Evolutionary conservation across 2,888 invertebrate species (phyloP).

Genomic region (Hanleya hanleyi): DNA sequence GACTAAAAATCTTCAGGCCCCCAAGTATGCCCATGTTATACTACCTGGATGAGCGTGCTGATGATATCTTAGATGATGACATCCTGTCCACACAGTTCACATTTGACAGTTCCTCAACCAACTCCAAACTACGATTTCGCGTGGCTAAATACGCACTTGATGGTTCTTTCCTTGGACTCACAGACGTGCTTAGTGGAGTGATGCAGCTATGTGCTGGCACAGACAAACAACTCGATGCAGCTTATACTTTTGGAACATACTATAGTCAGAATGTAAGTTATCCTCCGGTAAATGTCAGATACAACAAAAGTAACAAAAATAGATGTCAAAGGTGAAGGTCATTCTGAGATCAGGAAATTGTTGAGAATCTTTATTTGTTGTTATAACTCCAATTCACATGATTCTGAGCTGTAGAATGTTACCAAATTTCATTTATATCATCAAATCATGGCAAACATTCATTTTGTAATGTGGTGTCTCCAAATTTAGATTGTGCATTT

Average conservation of each 20-base stretch:
- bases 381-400: too few species aligned
- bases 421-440: too few species aligned
- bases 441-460: too few species aligned
- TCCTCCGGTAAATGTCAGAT: too few species aligned
- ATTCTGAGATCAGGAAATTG: not conserved
- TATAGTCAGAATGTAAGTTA: constrained; percentile 64
- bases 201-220: constrained; percentile 72
- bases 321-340: too few species aligned
- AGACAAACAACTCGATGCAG: constrained; percentile 61
- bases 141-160: constrained; percentile 66
- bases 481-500: too few species aligned
- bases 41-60: constrained; percentile 42
- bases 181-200: constrained; percentile 55
- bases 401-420: too few species aligned
- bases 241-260: constrained; percentile 71
- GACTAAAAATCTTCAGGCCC: constrained; percentile 53
- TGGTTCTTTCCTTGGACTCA: constrained; percentile 70
- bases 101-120: constrained; percentile 49
- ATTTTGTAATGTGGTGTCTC: too few species aligned
- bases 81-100: constrained; percentile 57
- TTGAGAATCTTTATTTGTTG: not conserved
- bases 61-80: constrained; percentile 45
- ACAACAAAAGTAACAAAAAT: too few species aligned
- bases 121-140: constrained; percentile 53
- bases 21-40: constrained; percentile 60